Base-by-base conservation (phyloP, 2,797 vertebrate genomes). In the Sarcophilus harrisii region DNA sequence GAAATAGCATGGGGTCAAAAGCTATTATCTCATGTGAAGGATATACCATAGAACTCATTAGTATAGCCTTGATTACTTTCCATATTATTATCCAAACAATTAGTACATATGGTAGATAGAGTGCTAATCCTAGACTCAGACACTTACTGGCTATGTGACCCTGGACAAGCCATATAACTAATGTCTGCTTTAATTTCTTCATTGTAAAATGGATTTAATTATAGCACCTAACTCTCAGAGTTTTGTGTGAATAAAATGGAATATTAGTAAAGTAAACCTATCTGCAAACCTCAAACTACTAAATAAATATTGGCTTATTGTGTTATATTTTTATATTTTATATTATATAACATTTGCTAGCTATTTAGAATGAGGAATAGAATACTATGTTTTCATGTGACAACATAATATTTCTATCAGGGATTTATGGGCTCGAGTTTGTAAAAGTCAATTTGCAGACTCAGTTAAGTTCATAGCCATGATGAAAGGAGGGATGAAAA, bases 341-440 rank as follows among this genome's bases (percentile, higher is more conserved):
- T 87, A 27, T 87, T 27, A 87, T 28, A 45, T 87, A 49, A 38
- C n/a, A 81, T 45, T 38, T 73, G 14, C 62, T 18, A 81, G 18
- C 2, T 24, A 81, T 9, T 38, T 87, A 49, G 38, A 87, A 11
- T 45, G 73, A 87, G 38, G 24, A 1, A 1, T 87, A 21, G 21
- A 24, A 45, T 87, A 49, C 24, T 38, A 49, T 28, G 38, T 87
- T 87, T 92, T 94, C 27, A 87, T 91, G n/a, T 89, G 96, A 93
- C 95, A 94, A 94, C 24, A 93, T 49, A 92, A 87, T 30, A 49
- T 96, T 93, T 93, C 93, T 95, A 58, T 90, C 58, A 94, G 38
- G 45, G 97, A 32, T 13, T 87, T 94, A 38, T 14, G 62, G 18
- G 21, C 52, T 57, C 12, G 38, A 97, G 32, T 58, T 91, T 95